Evolutionary conservation across 2,113 vertebrate species (phyloP).

Genomic region (Anguilla japonica): DNA sequence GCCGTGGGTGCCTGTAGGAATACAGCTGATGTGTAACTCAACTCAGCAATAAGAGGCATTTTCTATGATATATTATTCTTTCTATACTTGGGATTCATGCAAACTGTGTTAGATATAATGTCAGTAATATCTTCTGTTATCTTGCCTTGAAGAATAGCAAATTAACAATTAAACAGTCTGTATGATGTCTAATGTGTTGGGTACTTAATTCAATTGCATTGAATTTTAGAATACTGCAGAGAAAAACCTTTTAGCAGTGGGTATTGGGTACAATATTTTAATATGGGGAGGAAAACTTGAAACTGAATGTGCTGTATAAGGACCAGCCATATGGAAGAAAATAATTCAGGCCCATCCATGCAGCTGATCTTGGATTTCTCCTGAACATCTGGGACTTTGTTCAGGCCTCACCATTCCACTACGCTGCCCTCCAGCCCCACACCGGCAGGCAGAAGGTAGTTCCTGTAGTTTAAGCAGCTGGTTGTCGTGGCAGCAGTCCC

Average conservation of each 20-base stretch:
- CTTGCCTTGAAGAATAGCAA: too few relatives aligned
- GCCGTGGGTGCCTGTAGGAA: conserved; percentile 82
- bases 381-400: too few relatives aligned
- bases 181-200: too few relatives aligned
- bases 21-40: background rate
- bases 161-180: too few relatives aligned
- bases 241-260: too few relatives aligned
- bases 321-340: background rate
- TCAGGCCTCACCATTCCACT: conserved; percentile 80
- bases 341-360: background rate
- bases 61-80: background rate
- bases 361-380: background rate
- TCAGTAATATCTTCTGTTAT: too few relatives aligned
- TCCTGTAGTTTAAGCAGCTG: conserved; percentile 91
- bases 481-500: conserved; percentile 91
- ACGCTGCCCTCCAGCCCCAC: conserved; percentile 80
- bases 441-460: conserved; percentile 92
- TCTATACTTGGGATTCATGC: too few relatives aligned
- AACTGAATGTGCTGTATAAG: background rate
- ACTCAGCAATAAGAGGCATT: background rate
- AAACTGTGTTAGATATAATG: too few relatives aligned
- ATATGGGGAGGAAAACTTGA: background rate
- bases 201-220: background rate
- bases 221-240: too few relatives aligned
- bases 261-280: too few relatives aligned